phyloP scores from a whole-genome alignment of 2,888 invertebrate species.

The Macrophya annulata region DNA sequence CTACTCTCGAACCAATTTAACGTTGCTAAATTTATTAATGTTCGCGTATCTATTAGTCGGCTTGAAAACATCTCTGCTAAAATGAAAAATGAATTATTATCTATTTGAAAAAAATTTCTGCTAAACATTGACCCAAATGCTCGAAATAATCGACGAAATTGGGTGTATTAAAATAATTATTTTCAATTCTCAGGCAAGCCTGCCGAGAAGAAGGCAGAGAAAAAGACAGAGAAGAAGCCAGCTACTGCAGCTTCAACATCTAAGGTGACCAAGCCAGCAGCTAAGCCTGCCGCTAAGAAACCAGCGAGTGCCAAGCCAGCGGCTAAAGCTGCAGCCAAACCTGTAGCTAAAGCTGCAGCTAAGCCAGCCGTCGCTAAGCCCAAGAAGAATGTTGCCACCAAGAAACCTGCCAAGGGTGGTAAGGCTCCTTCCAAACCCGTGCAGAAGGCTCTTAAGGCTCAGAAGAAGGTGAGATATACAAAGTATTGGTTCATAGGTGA shows the following conservation, averaged over 20 bases:
- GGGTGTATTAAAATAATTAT: neutral
- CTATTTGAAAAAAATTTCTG: neutral
- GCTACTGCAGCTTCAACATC: slow-evolving; percentile 77
- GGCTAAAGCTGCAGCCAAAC: slow-evolving; percentile 72
- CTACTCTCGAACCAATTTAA: neutral
- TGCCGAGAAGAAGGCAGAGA: slow-evolving; percentile 82
- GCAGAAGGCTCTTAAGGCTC: slow-evolving; percentile 91
- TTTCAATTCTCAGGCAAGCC: slow-evolving; percentile 69
- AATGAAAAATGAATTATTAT: neutral
- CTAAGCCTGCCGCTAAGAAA: slow-evolving; percentile 80
- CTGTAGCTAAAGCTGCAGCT: slow-evolving; percentile 68
- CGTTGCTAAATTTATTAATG: neutral
- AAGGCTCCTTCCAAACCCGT: slow-evolving; percentile 82
- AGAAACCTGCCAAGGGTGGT: slow-evolving; percentile 78
- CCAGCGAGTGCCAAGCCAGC: slow-evolving; percentile 74
- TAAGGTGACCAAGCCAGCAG: slow-evolving; percentile 74
- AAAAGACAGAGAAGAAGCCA: slow-evolving; percentile 81
- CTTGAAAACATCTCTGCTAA: neutral
- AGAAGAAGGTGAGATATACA: slow-evolving; percentile 87
- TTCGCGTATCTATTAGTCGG: neutral
- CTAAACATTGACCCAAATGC: neutral
- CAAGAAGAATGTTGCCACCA: slow-evolving; percentile 81
- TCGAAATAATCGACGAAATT: neutral
- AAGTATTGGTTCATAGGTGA: neutral
- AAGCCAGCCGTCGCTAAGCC: slow-evolving; percentile 81